Base-by-base conservation (phyloP, 2,113 vertebrate genomes). In the Pampusana beccarii region DNA sequence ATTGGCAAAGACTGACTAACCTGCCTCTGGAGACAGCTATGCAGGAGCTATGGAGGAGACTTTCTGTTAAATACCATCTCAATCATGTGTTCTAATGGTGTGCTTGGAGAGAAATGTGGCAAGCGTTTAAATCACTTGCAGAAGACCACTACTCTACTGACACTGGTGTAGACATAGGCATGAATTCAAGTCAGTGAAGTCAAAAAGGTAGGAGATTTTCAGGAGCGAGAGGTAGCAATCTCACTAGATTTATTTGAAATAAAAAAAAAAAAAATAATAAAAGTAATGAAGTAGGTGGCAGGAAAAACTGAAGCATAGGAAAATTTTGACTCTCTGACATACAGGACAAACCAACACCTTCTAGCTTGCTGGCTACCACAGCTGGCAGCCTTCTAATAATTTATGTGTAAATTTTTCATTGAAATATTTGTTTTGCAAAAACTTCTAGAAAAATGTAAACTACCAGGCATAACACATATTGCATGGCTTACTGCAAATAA, bases 341-440 rank as follows among this genome's bases (percentile, higher is more conserved):
- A 11, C 0, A 62, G 29, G 15, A 70, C 16, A 80, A 80, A 86
- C 60, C n/a, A 77, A 44, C 10, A 29, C 8, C 16, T 83, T 66
- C 81, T 31, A 54, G 7, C 6, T 71, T 0, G 0, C 20, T 61
- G 17, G 23, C 40, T 78, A 9, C 31, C 28, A 62, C 19, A 46
- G 13, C 14, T 60, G n/a, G 3, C 23, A 79, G 20, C 6, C 50
- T 74, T 74, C n/a, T 80, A 53, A 54, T 60, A 46, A 70, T 48
- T 40, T 64, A 24, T 13, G 6, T 51, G 31, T 48, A 56, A 21
- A n/a, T 29, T 64, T 67, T 67, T 70, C 24, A 33, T 65, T 46
- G 8, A 44, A 80, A 83, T 65, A 69, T 6, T 71, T 91, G 16
- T 36, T 80, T 73, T 73, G 10, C 11, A 73, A 64, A 90, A 48